phyloP scores from a whole-genome alignment of 2,113 vertebrate species.

The Alligator sinensis region DNA sequence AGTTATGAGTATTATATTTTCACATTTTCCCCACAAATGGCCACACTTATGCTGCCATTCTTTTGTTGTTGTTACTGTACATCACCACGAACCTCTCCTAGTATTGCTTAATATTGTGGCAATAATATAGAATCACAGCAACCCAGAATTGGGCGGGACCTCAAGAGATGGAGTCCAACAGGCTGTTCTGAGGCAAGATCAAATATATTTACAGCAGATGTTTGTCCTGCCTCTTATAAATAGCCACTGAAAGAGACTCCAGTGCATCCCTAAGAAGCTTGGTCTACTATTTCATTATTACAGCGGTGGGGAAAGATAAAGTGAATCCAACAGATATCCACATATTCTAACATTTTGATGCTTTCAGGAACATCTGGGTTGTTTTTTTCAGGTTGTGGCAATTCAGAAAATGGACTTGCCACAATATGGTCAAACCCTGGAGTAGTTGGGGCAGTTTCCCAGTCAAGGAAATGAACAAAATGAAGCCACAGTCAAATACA shows the following conservation, averaged over 20 bases:
- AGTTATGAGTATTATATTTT: neutral
- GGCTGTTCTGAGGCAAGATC: too few relatives aligned
- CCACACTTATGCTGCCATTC: neutral
- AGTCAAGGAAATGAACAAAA: neutral
- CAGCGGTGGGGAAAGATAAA: too few relatives aligned
- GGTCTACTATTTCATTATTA: too few relatives aligned
- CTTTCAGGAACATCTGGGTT: neutral
- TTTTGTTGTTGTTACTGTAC: neutral
- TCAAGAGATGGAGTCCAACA: neutral
- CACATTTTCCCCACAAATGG: neutral
- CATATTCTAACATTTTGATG: neutral
- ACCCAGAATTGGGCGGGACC: neutral
- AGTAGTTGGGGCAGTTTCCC: neutral
- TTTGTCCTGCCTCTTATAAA: neutral
- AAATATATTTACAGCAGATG: fast-evolving
- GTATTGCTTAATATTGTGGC: neutral
- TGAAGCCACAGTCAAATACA: neutral
- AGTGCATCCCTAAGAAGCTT: neutral
- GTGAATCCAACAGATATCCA: neutral
- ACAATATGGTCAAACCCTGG: neutral
- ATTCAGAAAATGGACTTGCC: neutral
- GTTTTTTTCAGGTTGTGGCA: constrained; percentile 32
- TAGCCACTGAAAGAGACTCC: neutral
- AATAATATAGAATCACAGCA: neutral
- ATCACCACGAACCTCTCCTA: neutral